Conservation (phyloP, 2,888 invertebrate species). For the Ametastegia equiseti region DNA sequence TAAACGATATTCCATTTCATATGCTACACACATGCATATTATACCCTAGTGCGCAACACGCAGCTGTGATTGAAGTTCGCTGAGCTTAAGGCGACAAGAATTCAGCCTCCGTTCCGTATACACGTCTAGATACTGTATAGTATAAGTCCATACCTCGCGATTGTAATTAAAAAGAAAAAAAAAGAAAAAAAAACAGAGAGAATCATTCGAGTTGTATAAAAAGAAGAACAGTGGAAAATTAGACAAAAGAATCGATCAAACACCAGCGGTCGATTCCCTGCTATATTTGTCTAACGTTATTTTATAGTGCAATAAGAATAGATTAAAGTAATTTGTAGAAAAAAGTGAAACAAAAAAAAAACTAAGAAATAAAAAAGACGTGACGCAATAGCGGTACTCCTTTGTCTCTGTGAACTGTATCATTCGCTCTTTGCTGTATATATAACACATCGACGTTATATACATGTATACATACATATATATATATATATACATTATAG, state of each 20-base stretch:
- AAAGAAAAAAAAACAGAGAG: background rate
- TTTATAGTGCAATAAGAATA: background rate
- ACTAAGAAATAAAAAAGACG: background rate
- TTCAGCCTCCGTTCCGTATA: background rate
- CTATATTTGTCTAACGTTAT: background rate
- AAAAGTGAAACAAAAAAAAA: background rate
- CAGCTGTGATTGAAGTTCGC: background rate
- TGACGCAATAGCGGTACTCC: slow-evolving; percentile 48
- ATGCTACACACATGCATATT: background rate
- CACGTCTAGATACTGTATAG: background rate
- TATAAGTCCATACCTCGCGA: background rate
- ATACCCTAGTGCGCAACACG: no score
- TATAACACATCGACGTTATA: background rate
- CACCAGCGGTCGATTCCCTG: background rate
- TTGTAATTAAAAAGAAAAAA: background rate
- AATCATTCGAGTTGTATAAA: no score
- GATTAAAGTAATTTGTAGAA: background rate
- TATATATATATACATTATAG: no score
- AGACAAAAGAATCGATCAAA: background rate
- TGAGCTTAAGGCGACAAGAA: background rate
- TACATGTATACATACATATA: no score
- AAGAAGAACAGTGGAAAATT: no score
- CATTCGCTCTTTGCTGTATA: background rate
- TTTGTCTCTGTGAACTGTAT: slow-evolving; percentile 45
- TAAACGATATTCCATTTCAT: no score